Conservation (phyloP, 2,888 invertebrate genomes). For the Aspidapion aeneum region DNA sequence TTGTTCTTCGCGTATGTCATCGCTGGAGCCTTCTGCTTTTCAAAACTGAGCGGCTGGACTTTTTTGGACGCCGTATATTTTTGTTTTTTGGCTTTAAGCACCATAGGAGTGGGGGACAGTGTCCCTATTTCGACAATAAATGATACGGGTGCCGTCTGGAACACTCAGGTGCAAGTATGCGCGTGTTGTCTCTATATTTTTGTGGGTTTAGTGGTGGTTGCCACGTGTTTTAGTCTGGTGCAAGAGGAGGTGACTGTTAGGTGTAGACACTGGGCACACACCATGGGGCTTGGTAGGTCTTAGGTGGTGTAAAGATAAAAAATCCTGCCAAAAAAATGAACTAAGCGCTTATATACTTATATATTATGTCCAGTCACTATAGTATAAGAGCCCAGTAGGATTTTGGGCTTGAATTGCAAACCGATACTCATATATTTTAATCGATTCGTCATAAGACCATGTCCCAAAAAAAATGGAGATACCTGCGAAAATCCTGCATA, state of each 20-base stretch:
- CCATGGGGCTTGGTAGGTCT: slow-evolving; percentile 17
- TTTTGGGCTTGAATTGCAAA: too few relatives aligned
- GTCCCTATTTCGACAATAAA: slow-evolving; percentile 38
- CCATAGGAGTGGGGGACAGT: slow-evolving; percentile 74
- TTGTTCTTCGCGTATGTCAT: slow-evolving; percentile 71
- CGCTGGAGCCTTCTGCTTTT: slow-evolving; percentile 72
- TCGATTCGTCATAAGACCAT: too few relatives aligned
- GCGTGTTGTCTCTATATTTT: slow-evolving; percentile 78
- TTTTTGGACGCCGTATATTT: slow-evolving; percentile 80
- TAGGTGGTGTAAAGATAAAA: neutral
- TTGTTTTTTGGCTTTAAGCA: slow-evolving; percentile 80
- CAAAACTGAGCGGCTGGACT: slow-evolving; percentile 77
- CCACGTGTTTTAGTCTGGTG: slow-evolving; percentile 80
- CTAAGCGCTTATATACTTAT: too few relatives aligned
- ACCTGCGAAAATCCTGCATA: too few relatives aligned
- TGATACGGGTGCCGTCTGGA: slow-evolving; percentile 39
- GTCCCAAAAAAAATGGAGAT: too few relatives aligned
- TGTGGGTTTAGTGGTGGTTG: slow-evolving; percentile 74
- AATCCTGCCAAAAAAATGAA: too few relatives aligned
- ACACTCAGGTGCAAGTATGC: slow-evolving; percentile 65
- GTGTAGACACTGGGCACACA: slow-evolving; percentile 63
- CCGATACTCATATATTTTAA: too few relatives aligned
- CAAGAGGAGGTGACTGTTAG: slow-evolving; percentile 76
- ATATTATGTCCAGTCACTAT: too few relatives aligned
- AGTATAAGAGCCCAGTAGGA: too few relatives aligned